These are phyloP conservation scores for Ornithoptera priamus DNA, from an alignment of 2,888 invertebrate genomes.

Conservation along the genomic window DNA sequence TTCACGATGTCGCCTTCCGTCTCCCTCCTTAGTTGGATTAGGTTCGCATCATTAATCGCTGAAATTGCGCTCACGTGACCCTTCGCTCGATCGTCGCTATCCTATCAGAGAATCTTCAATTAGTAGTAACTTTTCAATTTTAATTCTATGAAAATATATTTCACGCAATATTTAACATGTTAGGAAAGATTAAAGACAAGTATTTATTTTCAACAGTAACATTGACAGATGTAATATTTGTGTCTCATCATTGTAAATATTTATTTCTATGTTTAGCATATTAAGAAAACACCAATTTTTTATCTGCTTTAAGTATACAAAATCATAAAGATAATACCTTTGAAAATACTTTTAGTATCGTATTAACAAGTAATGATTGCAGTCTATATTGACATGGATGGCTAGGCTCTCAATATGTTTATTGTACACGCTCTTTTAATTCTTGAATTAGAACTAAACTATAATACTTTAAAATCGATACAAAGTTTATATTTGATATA, in stretches of 20 bases:
- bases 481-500: not conserved
- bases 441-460: too few relatives aligned
- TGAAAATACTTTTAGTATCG: too few relatives aligned
- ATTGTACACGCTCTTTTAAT: too few relatives aligned
- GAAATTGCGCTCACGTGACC: constrained; percentile 68
- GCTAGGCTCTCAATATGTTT: too few relatives aligned
- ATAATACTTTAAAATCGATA: not conserved
- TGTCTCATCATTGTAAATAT: too few relatives aligned
- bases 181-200: not conserved
- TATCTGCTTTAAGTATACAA: too few relatives aligned
- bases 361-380: too few relatives aligned
- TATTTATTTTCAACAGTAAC: not conserved
- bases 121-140: constrained; percentile 71
- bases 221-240: not conserved
- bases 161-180: constrained; percentile 35
- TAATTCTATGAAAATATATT: constrained; percentile 41
- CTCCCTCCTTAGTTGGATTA: constrained; percentile 73
- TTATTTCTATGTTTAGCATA: too few relatives aligned
- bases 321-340: too few relatives aligned
- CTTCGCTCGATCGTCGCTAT: constrained; percentile 30
- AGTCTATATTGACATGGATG: too few relatives aligned
- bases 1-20: constrained; percentile 56
- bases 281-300: too few relatives aligned
- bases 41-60: constrained; percentile 73
- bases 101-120: constrained; percentile 67